Evolutionary conservation across 2,888 invertebrate species (phyloP), one percentile per base, ranked within the genome.

Genomic region (Xestia xanthographa): DNA sequence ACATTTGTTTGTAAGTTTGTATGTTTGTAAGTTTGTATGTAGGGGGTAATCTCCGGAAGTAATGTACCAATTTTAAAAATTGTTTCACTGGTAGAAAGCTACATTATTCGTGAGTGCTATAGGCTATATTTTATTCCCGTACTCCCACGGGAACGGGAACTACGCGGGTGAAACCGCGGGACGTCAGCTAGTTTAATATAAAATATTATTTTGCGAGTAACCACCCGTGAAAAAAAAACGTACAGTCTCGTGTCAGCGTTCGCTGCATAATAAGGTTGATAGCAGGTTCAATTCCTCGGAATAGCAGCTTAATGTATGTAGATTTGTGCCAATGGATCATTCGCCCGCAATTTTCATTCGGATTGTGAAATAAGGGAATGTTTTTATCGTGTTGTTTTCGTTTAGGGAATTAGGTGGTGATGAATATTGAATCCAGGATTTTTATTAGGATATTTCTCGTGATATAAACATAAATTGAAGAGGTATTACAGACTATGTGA

Each of bases 301-400:
- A 79, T 71, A 72, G 70, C 66, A 72, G 75, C 66, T 77, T 78
- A 86, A 84, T 82, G 63, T 77, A 80, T 83, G 80, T 71, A 80
- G 67, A 85, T 83, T 85, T 80, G 78, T 80, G 74, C 74, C 72
- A 77, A 83, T 80, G 80, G 68, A 83, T 84, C 85, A 75, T 84
- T 84, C 77, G 53, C 78, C 75, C 66, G 72, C 75, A 65, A 69
- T 78, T 82, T 78, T 80, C 70, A 82, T 77, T 74, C 73, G 73
- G 26, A 82, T 70, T 82, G 60, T 58, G 73, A 48, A 75, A 82
- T 79, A 75, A 76, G 58, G 38, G 67, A 77, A 78, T 71, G 65
- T 75, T 76, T 85, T 85, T 75, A 80, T 75, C 72, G 58, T 50
- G 74, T 74, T 82, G 76, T 75, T 80, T 76, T 78, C 60, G 70